Evolutionary conservation across 2,797 vertebrate species (phyloP), one percentile per base, ranked within the genome.

Genomic region (Hyperoplus lanceolatus): DNA sequence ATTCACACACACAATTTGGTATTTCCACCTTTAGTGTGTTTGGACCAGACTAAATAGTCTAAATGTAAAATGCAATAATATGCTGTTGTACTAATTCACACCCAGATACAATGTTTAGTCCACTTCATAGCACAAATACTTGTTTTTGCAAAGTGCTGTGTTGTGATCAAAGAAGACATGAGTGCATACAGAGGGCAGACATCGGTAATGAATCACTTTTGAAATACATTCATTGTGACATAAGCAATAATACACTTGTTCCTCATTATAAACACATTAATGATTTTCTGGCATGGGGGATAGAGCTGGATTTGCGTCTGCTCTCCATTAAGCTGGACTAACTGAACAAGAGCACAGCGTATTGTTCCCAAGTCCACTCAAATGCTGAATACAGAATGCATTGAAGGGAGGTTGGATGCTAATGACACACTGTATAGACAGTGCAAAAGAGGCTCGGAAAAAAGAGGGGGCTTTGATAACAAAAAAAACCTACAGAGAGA

Each of bases 211-310:
- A 90, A 89, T 90, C 83, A 80, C 81, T 86, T 29, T 65, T 74
- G 70, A 90, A 87, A 87, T 83, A 74, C 74, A 91, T 83, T 87
- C 76, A 73, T 77, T 79, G 75, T 84, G 88, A 86, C 82, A 87
- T 91, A 84, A 90, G 80, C 89, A 85, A 88, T 90, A 90, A 91
- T 90, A 88, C 87, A 88, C 86, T 92, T 84, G 83, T 81, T 89
- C 73, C 81, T 93, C 89, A 89, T 93, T 92, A 93, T 78, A 89
- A 91, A 91, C 90, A 92, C 92, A 91, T 94, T 90, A 93, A 83
- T 51, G 80, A 55, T 73, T 68, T 67, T 71, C 80, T 91, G 86
- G 87, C 86, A 87, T 29, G 2, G 29, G 29, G 84, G 77, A 81
- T 81, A 82, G 85, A 75, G 73, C 77, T 14, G 75, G 58, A 29